A percentile compares a stretch with the other conserved stretches of the same genome.
These are phyloP conservation scores for Hypomesus transpacificus DNA, from an alignment of 2,113 vertebrate species.

Conservation along the genomic window DNA sequence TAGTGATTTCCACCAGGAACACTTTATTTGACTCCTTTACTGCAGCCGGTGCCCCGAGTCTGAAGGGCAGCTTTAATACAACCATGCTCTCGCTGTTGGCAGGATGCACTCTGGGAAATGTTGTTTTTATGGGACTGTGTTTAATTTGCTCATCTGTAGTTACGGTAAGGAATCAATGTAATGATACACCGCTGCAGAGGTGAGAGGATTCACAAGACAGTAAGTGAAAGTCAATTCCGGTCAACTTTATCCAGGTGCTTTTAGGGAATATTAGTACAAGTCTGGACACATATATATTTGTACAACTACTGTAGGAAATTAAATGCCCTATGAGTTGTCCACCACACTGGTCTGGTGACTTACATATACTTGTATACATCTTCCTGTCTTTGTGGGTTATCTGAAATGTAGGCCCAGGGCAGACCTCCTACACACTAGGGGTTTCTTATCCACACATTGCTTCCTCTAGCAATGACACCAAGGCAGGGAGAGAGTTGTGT, in stretches of 20 bases:
- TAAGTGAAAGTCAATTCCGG: background rate
- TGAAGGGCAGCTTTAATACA: conserved; percentile 73
- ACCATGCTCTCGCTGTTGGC: conserved; percentile 58
- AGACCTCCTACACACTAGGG: no score
- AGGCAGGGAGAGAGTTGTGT: no score
- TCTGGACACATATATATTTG: no score
- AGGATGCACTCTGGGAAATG: conserved; percentile 45
- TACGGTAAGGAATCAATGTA: conserved; percentile 38
- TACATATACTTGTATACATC: no score
- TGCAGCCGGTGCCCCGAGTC: conserved; percentile 64
- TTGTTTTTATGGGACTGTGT: conserved; percentile 51
- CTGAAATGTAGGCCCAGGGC: no score
- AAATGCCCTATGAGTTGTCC: no score
- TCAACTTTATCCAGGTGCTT: background rate
- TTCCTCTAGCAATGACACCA: no score
- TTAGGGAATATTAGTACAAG: background rate
- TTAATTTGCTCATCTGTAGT: conserved; percentile 57
- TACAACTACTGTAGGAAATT: no score
- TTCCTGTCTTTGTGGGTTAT: no score
- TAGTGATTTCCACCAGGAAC: conserved; percentile 73
- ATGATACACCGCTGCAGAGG: conserved; percentile 18
- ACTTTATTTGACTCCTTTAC: conserved; percentile 72
- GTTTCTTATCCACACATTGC: no score
- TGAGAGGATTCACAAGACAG: conserved; percentile 1
- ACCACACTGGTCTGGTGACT: no score